A percentile compares a stretch with the other conserved stretches of the same genome.
Conservation (phyloP, 2,888 invertebrate species). For the Papilio gigon region DNA sequence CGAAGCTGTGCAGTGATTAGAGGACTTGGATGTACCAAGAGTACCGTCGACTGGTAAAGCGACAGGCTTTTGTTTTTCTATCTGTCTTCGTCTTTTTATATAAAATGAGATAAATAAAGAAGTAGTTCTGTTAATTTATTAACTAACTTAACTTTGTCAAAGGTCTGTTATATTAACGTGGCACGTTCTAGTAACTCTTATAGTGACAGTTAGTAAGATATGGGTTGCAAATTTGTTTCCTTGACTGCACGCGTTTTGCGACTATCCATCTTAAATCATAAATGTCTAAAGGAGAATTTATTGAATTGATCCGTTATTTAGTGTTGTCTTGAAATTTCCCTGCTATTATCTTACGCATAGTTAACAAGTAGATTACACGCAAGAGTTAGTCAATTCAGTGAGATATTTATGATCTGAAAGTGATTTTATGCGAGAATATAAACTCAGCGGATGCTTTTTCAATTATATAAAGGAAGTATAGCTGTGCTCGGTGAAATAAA, state of each 20-base stretch:
- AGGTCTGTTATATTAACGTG: no score
- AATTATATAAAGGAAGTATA: conserved; percentile 60
- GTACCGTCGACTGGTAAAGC: no score
- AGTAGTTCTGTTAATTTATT: neutral
- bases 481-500: conserved; percentile 21
- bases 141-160: no score
- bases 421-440: conserved; percentile 51
- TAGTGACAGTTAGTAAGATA: neutral
- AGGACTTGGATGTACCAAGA: neutral
- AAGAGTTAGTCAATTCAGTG: conserved; percentile 30
- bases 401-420: conserved; percentile 43
- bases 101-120: neutral
- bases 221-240: neutral
- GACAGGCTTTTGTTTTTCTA: no score
- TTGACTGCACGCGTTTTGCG: neutral
- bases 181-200: neutral
- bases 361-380: conserved; percentile 35
- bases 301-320: conserved; percentile 23
- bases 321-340: conserved; percentile 22
- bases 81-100: no score
- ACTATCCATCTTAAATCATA: neutral
- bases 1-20: neutral
- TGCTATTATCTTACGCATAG: conserved; percentile 24
- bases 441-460: conserved; percentile 58
- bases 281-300: conserved; percentile 5